Evolutionary conservation across 2,113 vertebrate species (phyloP).

Genomic region (Petaurus breviceps): DNA sequence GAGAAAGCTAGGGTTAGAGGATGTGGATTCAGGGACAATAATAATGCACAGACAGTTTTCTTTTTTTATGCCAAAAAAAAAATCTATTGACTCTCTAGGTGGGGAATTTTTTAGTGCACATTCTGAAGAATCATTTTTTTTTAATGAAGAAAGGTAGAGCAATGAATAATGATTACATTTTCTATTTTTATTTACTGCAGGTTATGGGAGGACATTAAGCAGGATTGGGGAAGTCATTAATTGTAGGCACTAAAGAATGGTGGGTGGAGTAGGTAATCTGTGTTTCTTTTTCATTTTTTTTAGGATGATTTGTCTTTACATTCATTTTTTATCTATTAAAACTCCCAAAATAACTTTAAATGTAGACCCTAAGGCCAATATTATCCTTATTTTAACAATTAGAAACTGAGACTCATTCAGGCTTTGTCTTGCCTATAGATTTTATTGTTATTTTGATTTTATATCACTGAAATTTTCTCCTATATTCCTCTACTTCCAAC

Average conservation of each 20-base stretch:
- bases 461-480: not conserved
- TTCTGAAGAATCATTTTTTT: not conserved
- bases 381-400: not conserved
- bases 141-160: not conserved
- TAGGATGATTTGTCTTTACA: constrained; percentile 11
- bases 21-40: not conserved
- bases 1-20: not conserved
- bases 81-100: not conserved
- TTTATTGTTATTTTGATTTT: not conserved
- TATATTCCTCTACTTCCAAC: not conserved
- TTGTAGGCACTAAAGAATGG: constrained; percentile 6
- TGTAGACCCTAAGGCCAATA: not conserved
- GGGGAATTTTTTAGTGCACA: not conserved
- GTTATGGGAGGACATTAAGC: not conserved
- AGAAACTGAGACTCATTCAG: not conserved
- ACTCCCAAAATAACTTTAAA: not conserved
- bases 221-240: not conserved
- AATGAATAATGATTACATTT: not conserved
- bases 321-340: not conserved
- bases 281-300: not conserved
- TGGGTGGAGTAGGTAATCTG: not conserved
- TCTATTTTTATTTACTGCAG: constrained; percentile 25
- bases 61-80: not conserved
- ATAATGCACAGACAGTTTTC: not conserved
- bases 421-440: not conserved